These are phyloP conservation scores for Plebejus melissa DNA, from an alignment of 2,888 invertebrate species.

Conservation along the genomic window DNA sequence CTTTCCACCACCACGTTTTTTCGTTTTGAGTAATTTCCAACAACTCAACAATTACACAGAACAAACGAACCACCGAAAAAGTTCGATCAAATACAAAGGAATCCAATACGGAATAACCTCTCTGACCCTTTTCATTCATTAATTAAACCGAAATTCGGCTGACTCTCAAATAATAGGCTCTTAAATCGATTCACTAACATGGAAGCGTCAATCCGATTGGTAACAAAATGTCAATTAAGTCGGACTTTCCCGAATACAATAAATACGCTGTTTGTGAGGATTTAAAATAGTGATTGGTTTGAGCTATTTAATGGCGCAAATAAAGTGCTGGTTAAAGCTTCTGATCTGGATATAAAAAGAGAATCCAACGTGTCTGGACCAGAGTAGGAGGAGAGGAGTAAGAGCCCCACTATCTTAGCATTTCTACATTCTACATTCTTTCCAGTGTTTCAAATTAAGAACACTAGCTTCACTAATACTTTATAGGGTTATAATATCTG, in stretches of 20 bases:
- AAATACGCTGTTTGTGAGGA: slow-evolving; percentile 6
- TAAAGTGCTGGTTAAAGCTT: background rate
- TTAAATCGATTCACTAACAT: slow-evolving; percentile 61
- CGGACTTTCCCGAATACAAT: slow-evolving; percentile 19
- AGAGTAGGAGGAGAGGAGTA: too few species aligned
- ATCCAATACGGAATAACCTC: slow-evolving; percentile 59
- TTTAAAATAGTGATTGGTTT: slow-evolving; percentile 15
- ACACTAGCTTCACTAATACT: background rate
- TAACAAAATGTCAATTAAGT: slow-evolving; percentile 56
- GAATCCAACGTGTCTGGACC: background rate
- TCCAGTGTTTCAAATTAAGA: too few species aligned
- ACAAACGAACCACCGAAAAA: slow-evolving; percentile 45
- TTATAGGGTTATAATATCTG: background rate
- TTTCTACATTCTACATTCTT: too few species aligned
- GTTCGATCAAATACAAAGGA: slow-evolving; percentile 54
- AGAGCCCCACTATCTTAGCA: too few species aligned
- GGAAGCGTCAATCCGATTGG: slow-evolving; percentile 58
- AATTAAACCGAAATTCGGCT: slow-evolving; percentile 67
- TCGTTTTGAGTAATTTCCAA: slow-evolving; percentile 18
- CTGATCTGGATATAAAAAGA: background rate
- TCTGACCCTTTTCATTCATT: slow-evolving; percentile 68
- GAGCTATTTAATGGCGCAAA: background rate
- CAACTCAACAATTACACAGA: slow-evolving; percentile 23
- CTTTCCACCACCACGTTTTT: background rate
- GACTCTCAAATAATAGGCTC: slow-evolving; percentile 64